Evolutionary conservation across 2,888 invertebrate species (phyloP).

Genomic region (Altica lythri): DNA sequence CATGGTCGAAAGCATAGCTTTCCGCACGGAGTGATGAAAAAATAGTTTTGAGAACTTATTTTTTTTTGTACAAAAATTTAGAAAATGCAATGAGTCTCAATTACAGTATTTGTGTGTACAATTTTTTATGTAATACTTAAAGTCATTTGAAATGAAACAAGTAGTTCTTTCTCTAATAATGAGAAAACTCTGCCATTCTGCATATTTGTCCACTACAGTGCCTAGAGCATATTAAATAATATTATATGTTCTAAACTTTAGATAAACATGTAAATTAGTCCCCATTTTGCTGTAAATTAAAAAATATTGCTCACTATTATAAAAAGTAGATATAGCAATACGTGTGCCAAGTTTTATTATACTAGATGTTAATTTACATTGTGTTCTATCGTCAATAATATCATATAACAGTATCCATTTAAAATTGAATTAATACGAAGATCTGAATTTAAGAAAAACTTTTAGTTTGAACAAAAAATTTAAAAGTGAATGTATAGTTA

Average conservation of each 20-base stretch:
- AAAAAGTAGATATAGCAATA: constrained; percentile 23
- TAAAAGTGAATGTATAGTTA: too few species aligned
- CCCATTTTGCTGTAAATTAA: constrained; percentile 33
- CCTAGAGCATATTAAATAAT: constrained; percentile 21
- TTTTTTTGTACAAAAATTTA: too few species aligned
- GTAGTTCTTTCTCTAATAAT: constrained; percentile 1
- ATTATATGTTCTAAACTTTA: constrained; percentile 14
- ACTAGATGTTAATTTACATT: constrained; percentile 11
- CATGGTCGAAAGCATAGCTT: too few species aligned
- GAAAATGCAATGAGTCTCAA: too few species aligned
- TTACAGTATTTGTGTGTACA: too few species aligned
- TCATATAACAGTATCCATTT: too few species aligned
- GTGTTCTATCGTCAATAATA: constrained; percentile 7
- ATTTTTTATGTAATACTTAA: too few species aligned
- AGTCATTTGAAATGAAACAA: constrained; percentile 8
- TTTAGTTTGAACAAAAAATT: background rate
- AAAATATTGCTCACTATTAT: constrained; percentile 33
- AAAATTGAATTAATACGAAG: too few species aligned
- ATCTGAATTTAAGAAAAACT: background rate
- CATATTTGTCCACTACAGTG: constrained; percentile 32
- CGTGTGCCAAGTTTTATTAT: constrained; percentile 18
- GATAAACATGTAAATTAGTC: constrained; percentile 14
- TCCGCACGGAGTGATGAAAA: too few species aligned
- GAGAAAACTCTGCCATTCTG: constrained; percentile 19
- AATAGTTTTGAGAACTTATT: too few species aligned